Evolutionary conservation across 2,888 invertebrate genomes (phyloP), one percentile per base, ranked within the genome.

Genomic region (Lepidocyrtoides sp.): DNA sequence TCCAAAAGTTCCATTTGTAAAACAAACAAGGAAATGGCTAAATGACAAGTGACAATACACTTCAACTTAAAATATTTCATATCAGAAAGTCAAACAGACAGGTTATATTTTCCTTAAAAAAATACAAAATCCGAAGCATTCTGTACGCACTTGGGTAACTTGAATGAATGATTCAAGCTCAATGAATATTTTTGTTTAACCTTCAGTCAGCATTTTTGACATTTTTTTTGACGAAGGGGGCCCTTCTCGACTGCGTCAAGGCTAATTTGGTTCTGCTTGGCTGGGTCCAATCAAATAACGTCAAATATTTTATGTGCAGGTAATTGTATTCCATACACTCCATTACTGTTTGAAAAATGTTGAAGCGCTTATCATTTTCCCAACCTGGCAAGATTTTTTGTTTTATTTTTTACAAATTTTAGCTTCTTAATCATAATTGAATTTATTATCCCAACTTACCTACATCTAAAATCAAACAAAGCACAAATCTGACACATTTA

Each of bases 241-340:
- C 82, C 89, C 81, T 81, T 51, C 63, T 83, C 29, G 60, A 54
- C 32, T 57, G 54, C 83, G 36, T 77, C 83, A 89, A 89, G 89
- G 89, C 14, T 83, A 77, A 14, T 36, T 32, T 23, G 4, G 83
- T 89, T 89, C 75, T 83, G 77, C 89, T 20, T 89, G 63, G 89
- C 36, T 66, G 63, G 10, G 63, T 23, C 51, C 32, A 20, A 29
- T 72, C 89, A 82, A 89, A 72, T 57, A 75, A 77, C 72, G 60
- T 89, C 41, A 44, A 82, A 36, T 66, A 36, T 20, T 17, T 26
- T 66, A 66, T 12, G n/a, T n/a, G 26, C 14, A 8, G 3, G 26
- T 69, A 69, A 69, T 69, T 36, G 17, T 69, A 23, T 26, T 77
- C 17, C 29, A 77, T 29, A 63, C 26, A 10, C 29, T 26, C 60